Percentiles rank a stretch among this genome's conserved stretches.
phyloP scores from a whole-genome alignment of 2,797 vertebrate species.

The Oceanodroma leucorhoa region DNA sequence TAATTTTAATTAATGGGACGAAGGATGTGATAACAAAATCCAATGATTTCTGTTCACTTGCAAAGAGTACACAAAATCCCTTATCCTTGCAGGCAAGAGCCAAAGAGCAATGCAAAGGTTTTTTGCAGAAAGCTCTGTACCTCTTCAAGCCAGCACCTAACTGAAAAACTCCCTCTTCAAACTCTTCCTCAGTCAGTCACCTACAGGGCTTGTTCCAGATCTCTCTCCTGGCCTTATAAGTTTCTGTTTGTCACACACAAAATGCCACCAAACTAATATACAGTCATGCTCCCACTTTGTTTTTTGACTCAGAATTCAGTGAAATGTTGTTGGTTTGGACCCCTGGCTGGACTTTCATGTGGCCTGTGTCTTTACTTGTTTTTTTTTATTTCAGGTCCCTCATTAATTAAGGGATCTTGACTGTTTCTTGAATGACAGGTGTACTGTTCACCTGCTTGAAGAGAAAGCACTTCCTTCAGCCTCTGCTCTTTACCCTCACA shows the following conservation, averaged over 20 bases:
- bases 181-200: neutral
- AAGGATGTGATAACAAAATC: neutral
- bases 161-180: neutral
- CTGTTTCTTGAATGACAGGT: neutral
- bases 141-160: neutral
- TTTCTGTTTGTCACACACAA: neutral
- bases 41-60: neutral
- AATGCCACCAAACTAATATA: neutral
- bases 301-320: neutral
- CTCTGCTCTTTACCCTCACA: neutral
- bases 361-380: neutral
- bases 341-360: neutral
- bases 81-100: neutral
- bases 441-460: neutral
- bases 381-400: neutral
- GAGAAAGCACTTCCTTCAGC: neutral
- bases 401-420: neutral
- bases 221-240: neutral
- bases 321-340: neutral
- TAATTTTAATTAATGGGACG: neutral
- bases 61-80: neutral
- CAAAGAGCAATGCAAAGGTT: neutral
- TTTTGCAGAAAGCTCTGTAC: neutral
- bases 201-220: neutral
- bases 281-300: accelerated